Percentiles rank a stretch among this genome's conserved stretches.
Conservation (phyloP, 1,140 invertebrate genomes). For the Limonius californicus region DNA sequence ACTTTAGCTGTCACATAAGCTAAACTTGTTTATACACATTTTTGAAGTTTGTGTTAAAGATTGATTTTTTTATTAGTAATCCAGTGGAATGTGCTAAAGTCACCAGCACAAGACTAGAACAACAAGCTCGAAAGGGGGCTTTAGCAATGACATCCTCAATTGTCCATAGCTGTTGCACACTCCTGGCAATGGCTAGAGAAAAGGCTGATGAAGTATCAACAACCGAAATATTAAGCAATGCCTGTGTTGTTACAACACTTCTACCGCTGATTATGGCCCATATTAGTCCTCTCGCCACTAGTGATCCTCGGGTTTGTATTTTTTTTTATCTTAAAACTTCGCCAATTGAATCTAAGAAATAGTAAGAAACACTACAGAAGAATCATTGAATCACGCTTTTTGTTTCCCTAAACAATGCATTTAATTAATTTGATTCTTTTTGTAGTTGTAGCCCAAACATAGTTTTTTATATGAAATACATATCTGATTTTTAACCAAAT, state of each 20-base stretch:
- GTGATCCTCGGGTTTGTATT: conserved; percentile 69
- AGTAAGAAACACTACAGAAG: conserved; percentile 1
- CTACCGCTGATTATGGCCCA: conserved; percentile 76
- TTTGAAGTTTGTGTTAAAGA: too few species aligned
- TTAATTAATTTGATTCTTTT: too few species aligned
- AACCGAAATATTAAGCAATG: conserved; percentile 55
- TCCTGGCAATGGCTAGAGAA: conserved; percentile 68
- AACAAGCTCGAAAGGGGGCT: conserved; percentile 68
- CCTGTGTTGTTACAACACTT: conserved; percentile 64
- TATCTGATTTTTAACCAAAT: too few species aligned
- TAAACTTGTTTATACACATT: too few species aligned
- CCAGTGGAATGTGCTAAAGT: conserved; percentile 63
- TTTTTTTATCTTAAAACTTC: conserved; percentile 3
- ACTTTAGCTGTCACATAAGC: too few species aligned
- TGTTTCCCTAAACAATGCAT: too few species aligned
- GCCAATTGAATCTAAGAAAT: not conserved
- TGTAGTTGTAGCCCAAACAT: too few species aligned
- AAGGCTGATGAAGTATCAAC: conserved; percentile 52
- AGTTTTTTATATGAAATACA: too few species aligned
- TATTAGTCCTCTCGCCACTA: conserved; percentile 73
- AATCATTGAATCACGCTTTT: too few species aligned
- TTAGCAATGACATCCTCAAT: conserved; percentile 69
- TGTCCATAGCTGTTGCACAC: conserved; percentile 66
- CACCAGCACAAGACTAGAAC: conserved; percentile 63
- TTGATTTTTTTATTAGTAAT: too few species aligned